phyloP scores from a whole-genome alignment of 1,140 invertebrate species.

The Tetramorium alpestre region DNA sequence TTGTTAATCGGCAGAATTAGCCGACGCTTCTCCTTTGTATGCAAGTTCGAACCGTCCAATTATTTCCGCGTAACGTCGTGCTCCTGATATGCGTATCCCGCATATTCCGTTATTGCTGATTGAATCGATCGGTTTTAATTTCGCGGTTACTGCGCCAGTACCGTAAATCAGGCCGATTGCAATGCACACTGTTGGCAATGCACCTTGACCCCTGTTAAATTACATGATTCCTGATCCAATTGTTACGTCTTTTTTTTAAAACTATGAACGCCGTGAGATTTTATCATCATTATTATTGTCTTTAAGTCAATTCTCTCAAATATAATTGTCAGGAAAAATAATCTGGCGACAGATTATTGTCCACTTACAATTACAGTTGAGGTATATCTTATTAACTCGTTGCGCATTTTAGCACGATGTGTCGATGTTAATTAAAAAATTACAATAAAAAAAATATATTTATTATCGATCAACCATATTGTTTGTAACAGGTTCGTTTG shows the following conservation, averaged over 20 bases:
- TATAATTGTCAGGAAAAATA: background rate
- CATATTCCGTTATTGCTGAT: constrained; percentile 77
- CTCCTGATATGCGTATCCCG: constrained; percentile 33
- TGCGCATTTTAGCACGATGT: background rate
- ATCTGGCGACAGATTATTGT: background rate
- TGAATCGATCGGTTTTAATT: constrained; percentile 78
- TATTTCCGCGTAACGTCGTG: constrained; percentile 58
- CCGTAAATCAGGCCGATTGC: constrained; percentile 57
- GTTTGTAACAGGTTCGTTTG: background rate
- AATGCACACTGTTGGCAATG: constrained; percentile 6
- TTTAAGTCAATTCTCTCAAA: background rate
- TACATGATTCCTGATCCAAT: background rate
- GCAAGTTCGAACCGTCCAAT: constrained; percentile 44
- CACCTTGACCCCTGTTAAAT: constrained; percentile 31
- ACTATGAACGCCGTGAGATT: background rate
- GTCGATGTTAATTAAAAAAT: background rate
- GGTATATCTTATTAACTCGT: background rate
- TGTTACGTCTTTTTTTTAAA: background rate
- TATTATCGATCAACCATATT: background rate
- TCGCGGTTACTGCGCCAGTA: constrained; percentile 43
- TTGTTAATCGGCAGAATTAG: constrained; percentile 56
- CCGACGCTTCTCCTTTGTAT: constrained; percentile 52
- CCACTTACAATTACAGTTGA: background rate
- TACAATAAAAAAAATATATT: background rate
- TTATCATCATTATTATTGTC: background rate